Evolutionary conservation across 2,113 vertebrate species (phyloP).

Genomic region (Anser cygnoides): DNA sequence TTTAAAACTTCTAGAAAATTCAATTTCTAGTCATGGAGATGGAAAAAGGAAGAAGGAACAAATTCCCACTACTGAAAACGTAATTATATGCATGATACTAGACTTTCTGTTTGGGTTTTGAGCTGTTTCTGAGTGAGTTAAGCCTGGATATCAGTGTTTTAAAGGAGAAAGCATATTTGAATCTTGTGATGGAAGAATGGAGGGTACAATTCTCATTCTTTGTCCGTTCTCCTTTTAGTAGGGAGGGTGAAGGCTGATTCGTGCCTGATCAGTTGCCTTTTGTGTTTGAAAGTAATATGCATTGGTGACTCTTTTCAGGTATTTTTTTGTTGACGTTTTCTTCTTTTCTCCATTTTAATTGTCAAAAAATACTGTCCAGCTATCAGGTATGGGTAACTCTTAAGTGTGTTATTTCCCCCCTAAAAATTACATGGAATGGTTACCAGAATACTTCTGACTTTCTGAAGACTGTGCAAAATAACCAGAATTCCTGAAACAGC

Average conservation of each 20-base stretch:
- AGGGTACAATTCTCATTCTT: not conserved
- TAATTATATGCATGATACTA: not conserved
- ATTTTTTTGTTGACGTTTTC: not conserved
- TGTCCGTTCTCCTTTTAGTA: not conserved
- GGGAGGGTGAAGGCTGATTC: not conserved
- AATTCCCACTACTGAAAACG: not conserved
- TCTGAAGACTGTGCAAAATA: not conserved
- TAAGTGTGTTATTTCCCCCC: not conserved
- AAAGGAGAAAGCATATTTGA: accelerated
- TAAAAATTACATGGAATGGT: not conserved
- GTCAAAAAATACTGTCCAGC: not conserved
- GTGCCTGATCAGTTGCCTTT: not conserved
- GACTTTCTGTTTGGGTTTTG: not conserved
- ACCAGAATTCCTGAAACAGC: not conserved
- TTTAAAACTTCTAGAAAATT: not conserved
- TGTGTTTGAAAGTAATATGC: not conserved
- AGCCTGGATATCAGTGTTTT: not conserved
- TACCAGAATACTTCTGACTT: not conserved
- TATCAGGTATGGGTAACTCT: not conserved
- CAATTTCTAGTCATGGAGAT: not conserved
- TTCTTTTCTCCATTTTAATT: not conserved
- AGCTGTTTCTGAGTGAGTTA: not conserved
- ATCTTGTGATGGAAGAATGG: not conserved
- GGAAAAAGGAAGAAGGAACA: not conserved
- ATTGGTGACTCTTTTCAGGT: not conserved